Evolutionary conservation across 2,888 invertebrate species (phyloP), one percentile per base, ranked within the genome.

Genomic region (Ellobium chinense): DNA sequence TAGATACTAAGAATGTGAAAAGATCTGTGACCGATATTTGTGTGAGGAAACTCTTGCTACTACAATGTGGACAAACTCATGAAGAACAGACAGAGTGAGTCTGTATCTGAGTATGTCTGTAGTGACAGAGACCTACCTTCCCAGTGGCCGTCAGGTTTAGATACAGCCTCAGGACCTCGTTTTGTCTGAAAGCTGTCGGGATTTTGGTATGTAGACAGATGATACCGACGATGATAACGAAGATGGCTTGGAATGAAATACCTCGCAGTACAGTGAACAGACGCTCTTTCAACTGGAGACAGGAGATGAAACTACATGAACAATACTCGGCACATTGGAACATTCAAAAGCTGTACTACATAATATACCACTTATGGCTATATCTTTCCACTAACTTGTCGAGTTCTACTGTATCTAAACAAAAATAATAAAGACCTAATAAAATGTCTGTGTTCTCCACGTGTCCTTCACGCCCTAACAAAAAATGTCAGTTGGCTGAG

Each of bases 171-270:
- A 86, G 14, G 18, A 65, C 39, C 24, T 62, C n/a, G 81, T 86
- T 86, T 37, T 85, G 85, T 0, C 37, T 37, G 65, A 69, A 83
- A 18, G 78, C 66, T 0, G 72, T 21, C 2, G 21, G 60, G 37
- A 82, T 68, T n/a, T 76, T 66, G 56, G 72, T 80, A 36, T 84
- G 83, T 18, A 80, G 68, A 70, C 84, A 84, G 39, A 86, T 76
- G 36, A 82, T n/a, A n/a, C 66, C 72, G 31, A 86, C 37, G 1
- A 84, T 37, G 21, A 69, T n/a, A 14, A 84, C 77, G 54, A 75
- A 82, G 1, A 81, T 24, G 9, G 72, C 56, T 36, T 82, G 78
- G 27, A 60, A 66, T 29, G 65, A 37, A 5, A 82, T 60, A 7
- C 78, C 76, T 14, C 74, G 37, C 2, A 80, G 5, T 0, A 82